Base-by-base conservation (phyloP, 2,797 vertebrate species). In the Dicrostonyx torquatus region DNA sequence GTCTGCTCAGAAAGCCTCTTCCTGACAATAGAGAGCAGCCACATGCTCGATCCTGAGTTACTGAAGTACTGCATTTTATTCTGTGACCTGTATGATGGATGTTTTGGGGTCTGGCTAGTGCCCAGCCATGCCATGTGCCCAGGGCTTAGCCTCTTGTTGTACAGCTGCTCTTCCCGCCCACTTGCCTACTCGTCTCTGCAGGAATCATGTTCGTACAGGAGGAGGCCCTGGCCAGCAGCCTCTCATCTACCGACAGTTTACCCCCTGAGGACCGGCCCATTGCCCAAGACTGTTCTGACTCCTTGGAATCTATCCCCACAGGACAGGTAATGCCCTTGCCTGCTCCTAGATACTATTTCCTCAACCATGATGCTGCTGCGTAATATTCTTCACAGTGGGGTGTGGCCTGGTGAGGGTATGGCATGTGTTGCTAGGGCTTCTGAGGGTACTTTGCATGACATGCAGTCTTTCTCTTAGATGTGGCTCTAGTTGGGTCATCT, bases 251-350 rank as follows among this genome's bases (percentile, higher is more conserved):
- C 4, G 97, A 98, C 94, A 98, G 97, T 98, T 98, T 96, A 97
- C 98, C 98, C 98, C 98, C 98, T 92, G 98, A 98, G 98, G 98
- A 99, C 97, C 96, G 97, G 98, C 97, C 98, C 98, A 97, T 98
- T 98, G 97, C 98, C 98, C 98, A 98, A 93, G 97, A 95, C 98
- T 98, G 98, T 98, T 98, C 98, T 88, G 97, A 98, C 98, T 98
- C 98, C 97, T 91, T 97, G 97, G 97, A 98, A 75, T 95, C 98
- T 82, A 94, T 96, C 95, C 98, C 97, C 97, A 97, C 98, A 90
- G 97, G 93, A 95, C 98, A 98, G 98, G 98, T 98, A 98, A 98
- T 29, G 0, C 89, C 80, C 40, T 66, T 62, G 17, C 17, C 77
- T 48, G n/a, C 53, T 60, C 12, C 37, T 50, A 9, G 45, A 45